A percentile compares a stretch with the other conserved stretches of the same genome.
phyloP scores from a whole-genome alignment of 2,797 vertebrate species.

The Gallinago nigripennis region DNA sequence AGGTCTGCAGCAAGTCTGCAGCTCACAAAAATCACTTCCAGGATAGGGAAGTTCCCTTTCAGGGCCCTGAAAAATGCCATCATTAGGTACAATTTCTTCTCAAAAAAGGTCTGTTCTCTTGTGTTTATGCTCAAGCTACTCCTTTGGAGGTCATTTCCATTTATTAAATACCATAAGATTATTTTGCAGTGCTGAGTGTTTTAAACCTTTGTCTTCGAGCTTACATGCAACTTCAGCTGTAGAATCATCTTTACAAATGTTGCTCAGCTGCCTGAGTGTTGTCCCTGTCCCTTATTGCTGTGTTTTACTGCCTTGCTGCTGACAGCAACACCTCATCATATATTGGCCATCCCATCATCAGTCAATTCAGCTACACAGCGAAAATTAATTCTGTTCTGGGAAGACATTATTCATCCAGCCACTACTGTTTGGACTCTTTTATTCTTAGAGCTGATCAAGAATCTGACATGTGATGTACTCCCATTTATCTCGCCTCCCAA shows the following conservation, averaged over 20 bases:
- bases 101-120: not conserved
- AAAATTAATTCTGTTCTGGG: not conserved
- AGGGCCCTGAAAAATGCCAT: not conserved
- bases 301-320: not conserved
- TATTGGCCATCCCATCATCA: not conserved
- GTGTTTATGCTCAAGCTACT: not conserved
- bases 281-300: not conserved
- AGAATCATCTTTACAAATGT: not conserved
- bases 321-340: not conserved
- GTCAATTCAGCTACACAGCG: not conserved
- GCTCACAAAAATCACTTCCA: not conserved
- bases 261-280: not conserved
- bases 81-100: not conserved
- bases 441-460: not conserved
- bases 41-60: too few species aligned
- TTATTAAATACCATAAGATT: not conserved
- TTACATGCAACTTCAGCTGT: not conserved
- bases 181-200: not conserved
- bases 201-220: not conserved
- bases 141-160: not conserved
- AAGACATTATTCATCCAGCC: not conserved
- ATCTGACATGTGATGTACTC: not conserved
- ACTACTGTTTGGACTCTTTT: not conserved
- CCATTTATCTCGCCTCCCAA: not conserved
- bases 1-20: not conserved